Conservation (phyloP, 1,140 invertebrate genomes). For the Hylaeus anthracinus region DNA sequence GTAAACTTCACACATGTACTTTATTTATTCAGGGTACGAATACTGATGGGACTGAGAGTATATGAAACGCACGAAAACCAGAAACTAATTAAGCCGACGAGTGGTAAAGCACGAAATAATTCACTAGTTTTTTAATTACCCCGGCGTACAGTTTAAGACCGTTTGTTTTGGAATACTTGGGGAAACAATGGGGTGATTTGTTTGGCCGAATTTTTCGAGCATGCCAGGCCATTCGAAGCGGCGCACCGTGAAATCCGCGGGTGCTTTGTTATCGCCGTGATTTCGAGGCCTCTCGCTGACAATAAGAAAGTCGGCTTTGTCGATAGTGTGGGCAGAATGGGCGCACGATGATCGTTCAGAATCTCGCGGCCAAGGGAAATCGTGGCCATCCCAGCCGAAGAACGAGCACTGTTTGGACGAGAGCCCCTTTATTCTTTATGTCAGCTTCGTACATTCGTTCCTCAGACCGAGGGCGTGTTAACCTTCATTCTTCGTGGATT, state of each 20-base stretch:
- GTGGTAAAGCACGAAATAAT: too few species aligned
- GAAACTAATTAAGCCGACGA: too few species aligned
- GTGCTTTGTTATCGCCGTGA: constrained; percentile 21
- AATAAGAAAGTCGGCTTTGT: constrained; percentile 15
- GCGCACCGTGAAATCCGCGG: not conserved
- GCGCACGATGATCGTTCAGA: not conserved
- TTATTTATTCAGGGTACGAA: not conserved
- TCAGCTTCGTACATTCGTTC: constrained; percentile 9
- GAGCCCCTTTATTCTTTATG: constrained; percentile 10
- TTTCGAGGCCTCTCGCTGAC: constrained; percentile 5
- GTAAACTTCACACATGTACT: too few species aligned
- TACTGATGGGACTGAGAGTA: too few species aligned
- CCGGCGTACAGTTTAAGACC: not conserved
- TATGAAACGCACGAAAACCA: too few species aligned
- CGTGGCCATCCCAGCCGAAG: not conserved
- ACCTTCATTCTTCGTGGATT: constrained; percentile 55
- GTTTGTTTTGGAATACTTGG: constrained; percentile 1
- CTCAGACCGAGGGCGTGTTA: constrained; percentile 11
- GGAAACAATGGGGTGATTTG: constrained; percentile 13
- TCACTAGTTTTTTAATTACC: not conserved
- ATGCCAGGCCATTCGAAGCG: not conserved
- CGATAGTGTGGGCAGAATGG: not conserved
- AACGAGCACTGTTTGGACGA: not conserved
- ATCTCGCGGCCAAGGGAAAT: not conserved
- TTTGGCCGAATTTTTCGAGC: constrained; percentile 28